These are phyloP conservation scores for Catocala nupta DNA, from an alignment of 2,888 invertebrate species.

Conservation along the genomic window DNA sequence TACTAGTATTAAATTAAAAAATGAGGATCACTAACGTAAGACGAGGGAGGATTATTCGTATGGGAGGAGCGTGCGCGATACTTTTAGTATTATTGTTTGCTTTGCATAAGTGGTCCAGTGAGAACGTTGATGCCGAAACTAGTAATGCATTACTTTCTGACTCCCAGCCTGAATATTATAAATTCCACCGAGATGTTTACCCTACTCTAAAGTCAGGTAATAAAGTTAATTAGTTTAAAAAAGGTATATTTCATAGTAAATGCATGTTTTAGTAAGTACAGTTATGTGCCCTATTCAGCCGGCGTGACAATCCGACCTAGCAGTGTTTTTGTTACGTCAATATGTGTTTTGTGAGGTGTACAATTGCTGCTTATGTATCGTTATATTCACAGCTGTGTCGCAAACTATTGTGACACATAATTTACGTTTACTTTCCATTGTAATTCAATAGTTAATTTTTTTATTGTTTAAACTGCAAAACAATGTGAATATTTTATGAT, in stretches of 20 bases:
- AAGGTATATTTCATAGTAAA: slow-evolving; percentile 17
- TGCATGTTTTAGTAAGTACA: slow-evolving; percentile 44
- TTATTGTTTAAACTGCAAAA: slow-evolving; percentile 10
- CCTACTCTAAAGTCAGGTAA: slow-evolving; percentile 77
- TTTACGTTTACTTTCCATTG: slow-evolving; percentile 35
- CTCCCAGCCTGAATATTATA: slow-evolving; percentile 62
- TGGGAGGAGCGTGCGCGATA: slow-evolving; percentile 82
- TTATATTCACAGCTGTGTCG: slow-evolving; percentile 37
- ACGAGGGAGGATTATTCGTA: slow-evolving; percentile 87
- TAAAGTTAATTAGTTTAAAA: slow-evolving; percentile 28
- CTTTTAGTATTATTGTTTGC: slow-evolving; percentile 89
- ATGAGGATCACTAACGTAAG: slow-evolving; percentile 89
- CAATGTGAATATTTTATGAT: neutral
- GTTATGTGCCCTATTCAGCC: slow-evolving; percentile 60
- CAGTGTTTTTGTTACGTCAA: slow-evolving; percentile 60
- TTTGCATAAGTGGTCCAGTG: slow-evolving; percentile 87
- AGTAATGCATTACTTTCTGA: slow-evolving; percentile 55
- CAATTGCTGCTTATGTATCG: slow-evolving; percentile 31
- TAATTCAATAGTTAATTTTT: slow-evolving; percentile 18
- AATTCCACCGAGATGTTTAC: slow-evolving; percentile 75
- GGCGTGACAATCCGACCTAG: slow-evolving; percentile 53
- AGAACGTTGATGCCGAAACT: slow-evolving; percentile 65
- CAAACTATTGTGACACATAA: slow-evolving; percentile 33
- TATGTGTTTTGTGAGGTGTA: slow-evolving; percentile 45
- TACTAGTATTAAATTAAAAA: slow-evolving; percentile 53